Conservation (phyloP, 2,888 invertebrate species). For the Tubulanus polymorphus region DNA sequence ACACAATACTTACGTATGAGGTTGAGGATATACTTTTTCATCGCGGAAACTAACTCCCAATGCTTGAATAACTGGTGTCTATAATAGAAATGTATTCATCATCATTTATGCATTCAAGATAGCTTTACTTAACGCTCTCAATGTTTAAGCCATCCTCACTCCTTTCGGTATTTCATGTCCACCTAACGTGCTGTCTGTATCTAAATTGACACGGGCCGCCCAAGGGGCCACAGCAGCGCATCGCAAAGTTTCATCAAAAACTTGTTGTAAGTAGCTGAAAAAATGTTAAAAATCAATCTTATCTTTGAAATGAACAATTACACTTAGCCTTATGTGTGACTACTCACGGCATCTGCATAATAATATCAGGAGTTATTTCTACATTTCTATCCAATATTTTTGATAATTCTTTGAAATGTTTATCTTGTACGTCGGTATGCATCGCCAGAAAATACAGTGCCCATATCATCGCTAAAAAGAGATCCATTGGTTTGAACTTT, state of each 20-base stretch:
- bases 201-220: conserved; percentile 43
- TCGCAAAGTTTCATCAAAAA: conserved; percentile 51
- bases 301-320: no score
- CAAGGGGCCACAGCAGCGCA: conserved; percentile 47
- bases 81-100: conserved; percentile 19
- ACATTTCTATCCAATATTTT: no score
- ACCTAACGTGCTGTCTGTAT: conserved; percentile 46
- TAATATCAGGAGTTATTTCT: no score
- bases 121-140: no score
- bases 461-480: conserved; percentile 50
- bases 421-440: conserved; percentile 45
- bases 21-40: conserved; percentile 41
- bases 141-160: no score
- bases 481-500: no score
- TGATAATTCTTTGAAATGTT: conserved; percentile 39
- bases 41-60: conserved; percentile 45
- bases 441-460: conserved; percentile 48
- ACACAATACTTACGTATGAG: conserved; percentile 36
- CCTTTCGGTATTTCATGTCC: conserved; percentile 51
- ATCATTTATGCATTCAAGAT: no score
- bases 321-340: no score
- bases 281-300: no score
- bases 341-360: no score
- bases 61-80: conserved; percentile 53
- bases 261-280: conserved; percentile 46